Conservation (phyloP, 1,140 invertebrate genomes). For the Linepithema humile region DNA sequence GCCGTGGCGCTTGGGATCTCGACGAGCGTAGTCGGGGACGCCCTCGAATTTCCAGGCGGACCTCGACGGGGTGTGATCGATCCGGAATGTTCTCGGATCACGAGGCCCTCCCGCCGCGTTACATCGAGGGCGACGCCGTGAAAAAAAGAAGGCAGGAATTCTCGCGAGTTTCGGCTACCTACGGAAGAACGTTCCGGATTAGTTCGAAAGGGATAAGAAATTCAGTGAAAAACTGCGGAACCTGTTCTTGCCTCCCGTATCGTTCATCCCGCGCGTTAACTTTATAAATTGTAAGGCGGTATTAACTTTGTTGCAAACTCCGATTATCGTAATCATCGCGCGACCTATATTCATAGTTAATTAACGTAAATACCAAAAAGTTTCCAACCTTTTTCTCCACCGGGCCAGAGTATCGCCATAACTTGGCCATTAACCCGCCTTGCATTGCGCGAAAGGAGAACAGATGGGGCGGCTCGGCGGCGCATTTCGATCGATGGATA, state of each 20-base stretch:
- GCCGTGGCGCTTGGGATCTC: constrained; percentile 29
- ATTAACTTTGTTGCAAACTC: constrained; percentile 16
- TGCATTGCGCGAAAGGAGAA: neutral
- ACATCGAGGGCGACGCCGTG: neutral
- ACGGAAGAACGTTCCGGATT: constrained; percentile 13
- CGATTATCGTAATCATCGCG: neutral
- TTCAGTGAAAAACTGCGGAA: neutral
- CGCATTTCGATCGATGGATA: neutral
- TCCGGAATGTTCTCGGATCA: constrained; percentile 50
- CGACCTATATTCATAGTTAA: constrained; percentile 3
- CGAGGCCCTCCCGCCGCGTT: neutral
- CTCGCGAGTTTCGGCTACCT: constrained; percentile 27
- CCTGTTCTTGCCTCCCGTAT: neutral
- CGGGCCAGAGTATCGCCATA: neutral
- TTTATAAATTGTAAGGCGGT: neutral
- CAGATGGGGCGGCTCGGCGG: neutral
- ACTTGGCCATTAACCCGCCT: neutral
- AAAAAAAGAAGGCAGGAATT: constrained; percentile 37
- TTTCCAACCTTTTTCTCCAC: neutral
- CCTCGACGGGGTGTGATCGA: constrained; percentile 49
- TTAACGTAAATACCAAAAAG: neutral
- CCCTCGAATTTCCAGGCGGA: constrained; percentile 68
- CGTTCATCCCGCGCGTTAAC: constrained; percentile 17
- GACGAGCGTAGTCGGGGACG: constrained; percentile 29
- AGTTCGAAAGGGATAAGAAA: constrained; percentile 26